These are phyloP conservation scores for Hydractinia symbiolongicarpus DNA, from an alignment of 30 jellyfish, hydroid and myxozoan genomes.

Conservation along the genomic window DNA sequence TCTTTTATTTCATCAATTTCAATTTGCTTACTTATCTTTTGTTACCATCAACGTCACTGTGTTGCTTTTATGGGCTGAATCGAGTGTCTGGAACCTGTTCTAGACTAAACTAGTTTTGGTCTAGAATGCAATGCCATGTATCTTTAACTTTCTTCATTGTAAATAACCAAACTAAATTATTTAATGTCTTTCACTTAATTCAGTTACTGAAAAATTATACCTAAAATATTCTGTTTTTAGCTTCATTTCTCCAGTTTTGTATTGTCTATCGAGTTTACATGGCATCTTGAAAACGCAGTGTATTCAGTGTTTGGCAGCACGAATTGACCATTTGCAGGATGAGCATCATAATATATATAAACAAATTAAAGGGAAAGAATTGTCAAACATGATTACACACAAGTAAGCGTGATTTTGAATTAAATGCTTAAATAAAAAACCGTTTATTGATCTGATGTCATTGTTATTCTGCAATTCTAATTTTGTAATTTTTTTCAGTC, in stretches of 20 bases:
- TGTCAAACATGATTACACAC: slow-evolving; percentile 53
- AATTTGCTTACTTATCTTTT: background rate
- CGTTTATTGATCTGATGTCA: background rate
- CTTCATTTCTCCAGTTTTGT: slow-evolving; percentile 51
- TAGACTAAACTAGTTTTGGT: background rate
- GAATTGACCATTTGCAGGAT: slow-evolving; percentile 34
- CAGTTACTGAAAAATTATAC: background rate
- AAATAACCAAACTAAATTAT: background rate
- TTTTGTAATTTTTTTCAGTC: background rate
- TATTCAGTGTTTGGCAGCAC: slow-evolving; percentile 68
- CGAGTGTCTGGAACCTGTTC: background rate
- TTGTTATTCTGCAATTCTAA: background rate
- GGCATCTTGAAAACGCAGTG: slow-evolving; percentile 70
- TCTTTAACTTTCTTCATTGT: background rate
- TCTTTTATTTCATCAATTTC: background rate
- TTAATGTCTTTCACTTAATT: background rate
- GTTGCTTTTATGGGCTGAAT: too few species aligned
- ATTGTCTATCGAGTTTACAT: slow-evolving; percentile 49
- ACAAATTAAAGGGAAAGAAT: slow-evolving; percentile 61
- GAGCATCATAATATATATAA: slow-evolving; percentile 42
- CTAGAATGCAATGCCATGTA: background rate
- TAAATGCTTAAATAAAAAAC: background rate
- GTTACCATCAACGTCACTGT: background rate
- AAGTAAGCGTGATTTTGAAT: slow-evolving; percentile 31
- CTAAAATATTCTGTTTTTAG: slow-evolving; percentile 28